Evolutionary conservation across 2,113 vertebrate species (phyloP).

Genomic region (Sturnira hondurensis): DNA sequence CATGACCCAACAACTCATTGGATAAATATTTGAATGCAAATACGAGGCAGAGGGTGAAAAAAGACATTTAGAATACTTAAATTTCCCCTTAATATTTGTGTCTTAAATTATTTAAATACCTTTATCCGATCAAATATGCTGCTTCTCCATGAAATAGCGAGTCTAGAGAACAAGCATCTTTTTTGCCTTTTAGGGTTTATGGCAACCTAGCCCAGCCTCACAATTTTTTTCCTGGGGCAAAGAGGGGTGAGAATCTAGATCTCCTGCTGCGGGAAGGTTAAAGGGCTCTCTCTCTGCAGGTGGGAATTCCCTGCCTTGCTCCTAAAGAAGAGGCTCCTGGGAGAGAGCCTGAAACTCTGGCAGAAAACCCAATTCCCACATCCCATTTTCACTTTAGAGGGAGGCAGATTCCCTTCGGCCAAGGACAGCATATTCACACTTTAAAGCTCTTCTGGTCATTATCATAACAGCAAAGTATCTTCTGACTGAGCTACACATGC

Average conservation of each 20-base stretch:
- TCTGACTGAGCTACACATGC: not conserved
- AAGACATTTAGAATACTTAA: not conserved
- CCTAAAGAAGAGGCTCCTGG: not conserved
- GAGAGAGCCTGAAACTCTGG: not conserved
- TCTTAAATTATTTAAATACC: not conserved
- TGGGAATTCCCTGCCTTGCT: slow-evolving; percentile 4
- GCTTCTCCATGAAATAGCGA: not conserved
- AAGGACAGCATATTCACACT: not conserved
- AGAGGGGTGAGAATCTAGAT: not conserved
- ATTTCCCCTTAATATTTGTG: not conserved
- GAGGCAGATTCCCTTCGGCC: not conserved
- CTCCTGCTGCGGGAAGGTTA: not conserved
- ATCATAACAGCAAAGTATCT: not conserved
- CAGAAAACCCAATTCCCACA: not conserved
- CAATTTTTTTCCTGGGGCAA: not conserved
- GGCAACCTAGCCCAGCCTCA: not conserved
- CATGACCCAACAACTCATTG: not conserved
- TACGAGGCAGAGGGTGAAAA: not conserved
- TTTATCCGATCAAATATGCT: not conserved
- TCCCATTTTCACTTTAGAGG: slow-evolving; percentile 37
- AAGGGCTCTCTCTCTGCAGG: not conserved
- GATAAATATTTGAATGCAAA: not conserved
- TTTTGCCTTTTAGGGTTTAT: not conserved
- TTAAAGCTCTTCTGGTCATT: not conserved
- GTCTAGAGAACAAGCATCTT: not conserved